Evolutionary conservation across 2,797 vertebrate genomes (phyloP).

Genomic region (Gila robusta): DNA sequence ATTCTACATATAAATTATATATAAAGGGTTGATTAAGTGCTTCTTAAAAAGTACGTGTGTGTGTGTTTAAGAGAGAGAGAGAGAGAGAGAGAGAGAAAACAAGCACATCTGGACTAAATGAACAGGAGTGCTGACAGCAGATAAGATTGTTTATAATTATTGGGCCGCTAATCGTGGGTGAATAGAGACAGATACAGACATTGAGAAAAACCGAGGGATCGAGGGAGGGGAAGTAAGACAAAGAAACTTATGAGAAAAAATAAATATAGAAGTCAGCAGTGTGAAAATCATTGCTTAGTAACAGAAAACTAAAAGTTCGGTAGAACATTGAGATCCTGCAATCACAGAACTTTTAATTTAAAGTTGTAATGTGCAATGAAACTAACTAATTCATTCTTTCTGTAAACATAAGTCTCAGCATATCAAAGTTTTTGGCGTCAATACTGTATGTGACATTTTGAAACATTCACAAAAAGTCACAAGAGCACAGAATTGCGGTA

Average conservation of each 20-base stretch:
- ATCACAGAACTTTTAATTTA: not conserved
- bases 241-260: slow-evolving; percentile 55
- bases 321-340: not conserved
- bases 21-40: not conserved
- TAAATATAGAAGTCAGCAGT: slow-evolving; percentile 18
- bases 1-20: not conserved
- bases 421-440: not conserved
- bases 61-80: slow-evolving; percentile 7
- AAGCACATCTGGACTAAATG: slow-evolving; percentile 80
- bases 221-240: slow-evolving; percentile 70
- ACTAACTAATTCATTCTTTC: not conserved
- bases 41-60: not conserved
- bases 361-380: slow-evolving; percentile 2
- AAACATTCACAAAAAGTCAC: not conserved
- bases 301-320: slow-evolving; percentile 7
- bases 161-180: slow-evolving; percentile 79
- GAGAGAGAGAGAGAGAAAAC: slow-evolving; percentile 21
- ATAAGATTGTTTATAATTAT: slow-evolving; percentile 88
- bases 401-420: not conserved
- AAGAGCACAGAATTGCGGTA: not conserved
- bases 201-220: slow-evolving; percentile 62
- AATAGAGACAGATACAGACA: slow-evolving; percentile 74
- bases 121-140: slow-evolving; percentile 82
- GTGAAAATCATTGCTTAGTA: slow-evolving; percentile 17
- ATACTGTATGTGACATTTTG: not conserved